These are phyloP conservation scores for Synanthedon myopaeformis DNA, from an alignment of 2,888 invertebrate species.

Conservation along the genomic window DNA sequence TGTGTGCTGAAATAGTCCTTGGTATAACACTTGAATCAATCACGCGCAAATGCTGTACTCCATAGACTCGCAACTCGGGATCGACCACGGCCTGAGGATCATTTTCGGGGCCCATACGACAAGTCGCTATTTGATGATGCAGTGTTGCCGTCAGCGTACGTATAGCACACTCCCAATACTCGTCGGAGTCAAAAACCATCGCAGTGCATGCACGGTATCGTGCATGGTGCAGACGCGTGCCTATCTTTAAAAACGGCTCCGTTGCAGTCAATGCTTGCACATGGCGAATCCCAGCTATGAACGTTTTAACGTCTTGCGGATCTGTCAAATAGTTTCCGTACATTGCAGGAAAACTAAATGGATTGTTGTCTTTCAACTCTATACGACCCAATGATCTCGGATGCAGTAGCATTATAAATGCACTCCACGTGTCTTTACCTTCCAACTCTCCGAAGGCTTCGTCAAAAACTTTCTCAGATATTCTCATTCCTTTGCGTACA, in stretches of 20 bases:
- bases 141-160: constrained; percentile 72
- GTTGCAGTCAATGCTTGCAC: constrained; percentile 57
- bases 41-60: constrained; percentile 55
- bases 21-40: constrained; percentile 70
- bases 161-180: constrained; percentile 76
- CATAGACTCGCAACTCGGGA: constrained; percentile 63
- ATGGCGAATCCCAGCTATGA: constrained; percentile 71
- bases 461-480: constrained; percentile 50
- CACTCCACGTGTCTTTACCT: constrained; percentile 60
- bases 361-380: constrained; percentile 73
- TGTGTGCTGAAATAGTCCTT: constrained; percentile 64
- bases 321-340: constrained; percentile 77
- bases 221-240: constrained; percentile 62
- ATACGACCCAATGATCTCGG: constrained; percentile 78
- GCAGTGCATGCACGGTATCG: constrained; percentile 71
- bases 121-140: constrained; percentile 75
- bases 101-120: constrained; percentile 73
- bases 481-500: constrained; percentile 48
- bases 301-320: constrained; percentile 72
- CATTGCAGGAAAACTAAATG: constrained; percentile 74
- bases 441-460: constrained; percentile 51
- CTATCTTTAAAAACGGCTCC: constrained; percentile 60
- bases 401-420: constrained; percentile 74
- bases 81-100: constrained; percentile 75
- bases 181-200: constrained; percentile 61